Conservation (phyloP, 2,797 vertebrate genomes). For the Oceanodroma leucorhoa region DNA sequence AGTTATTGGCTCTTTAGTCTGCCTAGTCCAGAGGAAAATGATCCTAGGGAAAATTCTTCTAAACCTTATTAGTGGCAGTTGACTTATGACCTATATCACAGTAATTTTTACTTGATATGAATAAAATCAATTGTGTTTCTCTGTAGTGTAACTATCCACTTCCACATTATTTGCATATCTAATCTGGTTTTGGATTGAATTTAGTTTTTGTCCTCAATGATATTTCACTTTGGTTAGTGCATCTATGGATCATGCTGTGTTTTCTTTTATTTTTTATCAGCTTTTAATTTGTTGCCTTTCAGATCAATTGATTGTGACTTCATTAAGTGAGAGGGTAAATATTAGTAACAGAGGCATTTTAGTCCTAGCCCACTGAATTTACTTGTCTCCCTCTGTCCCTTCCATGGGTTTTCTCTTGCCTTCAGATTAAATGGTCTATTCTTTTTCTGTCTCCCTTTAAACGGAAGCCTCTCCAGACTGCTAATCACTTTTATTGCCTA, state of each 20-base stretch:
- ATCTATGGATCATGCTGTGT: background rate
- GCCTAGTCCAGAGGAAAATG: conserved; percentile 46
- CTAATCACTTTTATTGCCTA: conserved; percentile 10
- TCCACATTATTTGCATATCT: conserved; percentile 45
- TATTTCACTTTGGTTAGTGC: conserved; percentile 20
- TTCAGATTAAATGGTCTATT: background rate
- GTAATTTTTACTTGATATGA: conserved; percentile 50
- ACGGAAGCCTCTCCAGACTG: background rate
- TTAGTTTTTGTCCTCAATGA: background rate
- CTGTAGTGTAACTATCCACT: conserved; percentile 4
- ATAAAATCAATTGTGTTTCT: conserved; percentile 59
- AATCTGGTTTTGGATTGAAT: conserved; percentile 40
- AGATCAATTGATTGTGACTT: conserved; percentile 13
- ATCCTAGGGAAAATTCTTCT: conserved; percentile 32
- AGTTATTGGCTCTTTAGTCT: conserved; percentile 48
- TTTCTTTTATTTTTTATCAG: background rate
- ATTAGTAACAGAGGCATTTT: background rate
- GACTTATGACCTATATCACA: conserved; percentile 44
- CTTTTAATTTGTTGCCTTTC: conserved; percentile 27
- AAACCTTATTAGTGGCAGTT: conserved; percentile 47
- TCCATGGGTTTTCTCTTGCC: background rate
- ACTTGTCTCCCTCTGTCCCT: background rate
- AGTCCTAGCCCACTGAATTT: background rate
- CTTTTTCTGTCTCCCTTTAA: background rate
- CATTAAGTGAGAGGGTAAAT: conserved; percentile 33